A percentile compares a stretch with the other conserved stretches of the same genome.
These are phyloP conservation scores for Apamea anceps DNA, from an alignment of 2,888 invertebrate species.

Conservation along the genomic window DNA sequence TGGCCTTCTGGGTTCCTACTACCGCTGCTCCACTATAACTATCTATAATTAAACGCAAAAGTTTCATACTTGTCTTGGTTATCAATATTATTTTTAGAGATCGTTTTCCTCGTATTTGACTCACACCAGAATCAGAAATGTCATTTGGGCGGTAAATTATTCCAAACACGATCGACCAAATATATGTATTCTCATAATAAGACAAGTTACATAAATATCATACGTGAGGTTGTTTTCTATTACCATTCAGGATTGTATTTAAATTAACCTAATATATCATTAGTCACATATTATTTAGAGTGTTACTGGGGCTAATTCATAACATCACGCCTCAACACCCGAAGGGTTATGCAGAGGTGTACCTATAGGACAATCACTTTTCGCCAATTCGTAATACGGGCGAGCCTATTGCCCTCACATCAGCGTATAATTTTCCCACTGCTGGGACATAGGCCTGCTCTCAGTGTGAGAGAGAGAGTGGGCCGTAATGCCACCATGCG, in stretches of 20 bases:
- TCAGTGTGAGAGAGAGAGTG: too few relatives aligned
- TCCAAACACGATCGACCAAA: constrained; percentile 32
- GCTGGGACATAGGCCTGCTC: too few relatives aligned
- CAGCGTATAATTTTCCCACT: too few relatives aligned
- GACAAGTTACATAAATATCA: constrained; percentile 14
- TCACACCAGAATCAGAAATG: not conserved
- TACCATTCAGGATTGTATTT: constrained; percentile 14
- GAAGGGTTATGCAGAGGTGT: not conserved
- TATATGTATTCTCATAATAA: constrained; percentile 16
- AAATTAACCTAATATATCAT: constrained; percentile 19
- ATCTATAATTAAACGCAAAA: not conserved
- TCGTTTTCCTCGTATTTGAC: not conserved
- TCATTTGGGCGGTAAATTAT: not conserved
- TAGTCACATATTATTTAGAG: constrained; percentile 5
- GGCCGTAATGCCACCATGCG: too few relatives aligned
- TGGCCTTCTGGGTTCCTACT: too few relatives aligned
- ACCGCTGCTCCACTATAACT: too few relatives aligned
- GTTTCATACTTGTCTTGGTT: not conserved
- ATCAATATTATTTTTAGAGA: not conserved
- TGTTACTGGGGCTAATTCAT: not conserved
- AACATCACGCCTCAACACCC: not conserved
- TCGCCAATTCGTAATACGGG: not conserved
- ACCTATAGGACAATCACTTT: not conserved
- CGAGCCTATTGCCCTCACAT: not conserved
- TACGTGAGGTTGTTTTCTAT: constrained; percentile 21